A percentile compares a stretch with the other conserved stretches of the same genome.
Evolutionary conservation across 2,888 invertebrate species (phyloP).

Genomic region (Chorisops tibialis): DNA sequence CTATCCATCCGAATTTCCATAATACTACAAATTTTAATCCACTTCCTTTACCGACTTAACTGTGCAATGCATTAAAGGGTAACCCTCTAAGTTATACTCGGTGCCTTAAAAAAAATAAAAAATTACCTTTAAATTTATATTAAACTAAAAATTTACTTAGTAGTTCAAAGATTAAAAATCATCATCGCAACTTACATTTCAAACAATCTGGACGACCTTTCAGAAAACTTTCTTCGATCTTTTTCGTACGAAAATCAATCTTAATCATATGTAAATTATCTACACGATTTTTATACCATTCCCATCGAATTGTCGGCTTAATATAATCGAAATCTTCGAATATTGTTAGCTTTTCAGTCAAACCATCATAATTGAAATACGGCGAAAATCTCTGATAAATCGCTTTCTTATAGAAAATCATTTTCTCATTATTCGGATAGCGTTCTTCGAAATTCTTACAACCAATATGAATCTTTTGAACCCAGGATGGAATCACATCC

Average conservation of each 20-base stretch:
- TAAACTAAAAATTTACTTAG: neutral
- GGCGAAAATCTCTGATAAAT: constrained; percentile 75
- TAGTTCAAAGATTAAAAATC: neutral
- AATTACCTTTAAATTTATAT: too few species aligned
- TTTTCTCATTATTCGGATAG: constrained; percentile 71
- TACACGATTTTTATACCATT: constrained; percentile 62
- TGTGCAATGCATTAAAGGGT: too few species aligned
- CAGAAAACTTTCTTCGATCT: constrained; percentile 60
- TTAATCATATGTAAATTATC: constrained; percentile 61
- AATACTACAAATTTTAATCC: too few species aligned
- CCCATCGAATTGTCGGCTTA: constrained; percentile 54
- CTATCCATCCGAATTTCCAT: too few species aligned
- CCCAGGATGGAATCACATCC: constrained; percentile 75
- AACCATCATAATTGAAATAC: constrained; percentile 70
- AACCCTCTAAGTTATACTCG: too few species aligned
- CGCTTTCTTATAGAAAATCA: constrained; percentile 67
- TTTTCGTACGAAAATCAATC: constrained; percentile 55
- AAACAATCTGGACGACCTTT: constrained; percentile 68
- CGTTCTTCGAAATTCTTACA: constrained; percentile 61
- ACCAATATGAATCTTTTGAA: constrained; percentile 62
- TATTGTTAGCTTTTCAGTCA: constrained; percentile 41
- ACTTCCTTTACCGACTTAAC: too few species aligned
- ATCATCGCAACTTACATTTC: constrained; percentile 60
- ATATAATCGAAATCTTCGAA: constrained; percentile 42
- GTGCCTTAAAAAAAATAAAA: too few species aligned